Evolutionary conservation across 2,113 vertebrate species (phyloP), one percentile per base, ranked within the genome.

Genomic region (Pampusana beccarii): DNA sequence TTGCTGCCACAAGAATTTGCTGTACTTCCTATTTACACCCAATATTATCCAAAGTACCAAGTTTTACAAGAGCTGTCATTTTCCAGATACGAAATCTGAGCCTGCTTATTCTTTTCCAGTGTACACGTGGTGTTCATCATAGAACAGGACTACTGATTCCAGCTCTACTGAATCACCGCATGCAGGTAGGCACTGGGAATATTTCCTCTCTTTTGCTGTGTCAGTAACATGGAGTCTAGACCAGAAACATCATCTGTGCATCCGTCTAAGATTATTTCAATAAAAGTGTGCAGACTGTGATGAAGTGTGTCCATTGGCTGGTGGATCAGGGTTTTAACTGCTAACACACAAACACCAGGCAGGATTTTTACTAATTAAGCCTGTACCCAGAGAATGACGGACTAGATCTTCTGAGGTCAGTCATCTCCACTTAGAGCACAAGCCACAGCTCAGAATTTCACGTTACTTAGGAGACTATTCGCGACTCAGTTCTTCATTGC

Each of bases 1-100:
- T 79, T 57, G 14, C 71, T 90, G 51, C 70, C 85, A 24, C 71
- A 25, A 54, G 42, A 34, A 77, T 90, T 85, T 92, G 48, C 73
- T 65, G 18, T 26, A 40, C 14, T 54, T 94, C 85, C 48, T 80
- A 34, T 75, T 83, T 54, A 64, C 9, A 16, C 2, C 5, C 38
- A n/a, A 1, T n/a, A 64, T 67, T 56, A 36, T 54, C 46, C 73
- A 67, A 67, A 67, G 36, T 56, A 74, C 83, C 51, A 42, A 78
- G n/a, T 83, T 92, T 80, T 92, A 84, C 60, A 80, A 86, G 60
- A 83, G 73, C 86, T 85, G 44, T 70, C 70, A 15, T 15, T 93
- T 87, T 80, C 54, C 71, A 83, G 65, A 66, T 86, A 79, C 4
- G 40, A 91, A 81, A 92, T 81, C 53, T 62, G 78, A 90, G 77